A percentile compares a stretch with the other conserved stretches of the same genome.
Conservation (phyloP, 2,113 vertebrate species). For the Oryzias melastigma region DNA sequence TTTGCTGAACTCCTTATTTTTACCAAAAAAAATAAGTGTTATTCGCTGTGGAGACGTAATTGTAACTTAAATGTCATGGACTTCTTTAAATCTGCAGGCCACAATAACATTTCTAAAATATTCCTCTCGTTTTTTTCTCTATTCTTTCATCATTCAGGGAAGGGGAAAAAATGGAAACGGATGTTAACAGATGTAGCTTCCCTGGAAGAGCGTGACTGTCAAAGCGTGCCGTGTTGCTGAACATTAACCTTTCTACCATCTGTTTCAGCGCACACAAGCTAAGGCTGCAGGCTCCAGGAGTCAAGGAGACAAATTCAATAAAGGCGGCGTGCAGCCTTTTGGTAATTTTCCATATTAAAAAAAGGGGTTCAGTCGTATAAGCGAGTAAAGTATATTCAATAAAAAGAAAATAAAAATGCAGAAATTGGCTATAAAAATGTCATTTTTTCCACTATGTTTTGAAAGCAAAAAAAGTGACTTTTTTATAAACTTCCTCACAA, state of each 20-base stretch:
- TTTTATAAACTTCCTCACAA: neutral
- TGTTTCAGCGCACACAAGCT: conserved; percentile 40
- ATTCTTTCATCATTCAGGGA: conserved; percentile 18
- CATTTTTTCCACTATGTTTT: neutral
- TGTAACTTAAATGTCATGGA: conserved; percentile 29
- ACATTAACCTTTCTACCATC: conserved; percentile 65
- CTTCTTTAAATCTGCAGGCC: conserved; percentile 29
- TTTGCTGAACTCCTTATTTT: neutral
- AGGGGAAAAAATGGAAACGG: conserved; percentile 1
- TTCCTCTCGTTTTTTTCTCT: conserved; percentile 3
- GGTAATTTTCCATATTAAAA: neutral
- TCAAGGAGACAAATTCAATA: conserved; percentile 52
- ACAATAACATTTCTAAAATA: conserved; percentile 2
- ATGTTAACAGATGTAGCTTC: conserved; percentile 60
- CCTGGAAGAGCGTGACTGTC: conserved; percentile 54
- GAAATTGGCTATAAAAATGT: neutral
- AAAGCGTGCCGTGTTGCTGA: conserved; percentile 31
- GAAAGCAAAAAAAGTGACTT: neutral
- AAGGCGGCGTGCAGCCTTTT: too few relatives aligned
- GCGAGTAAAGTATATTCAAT: neutral
- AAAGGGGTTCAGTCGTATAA: neutral
- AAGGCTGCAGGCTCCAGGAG: conserved; percentile 29
- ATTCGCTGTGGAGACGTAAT: neutral
- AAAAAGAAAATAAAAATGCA: neutral
- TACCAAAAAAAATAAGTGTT: neutral